Base-by-base conservation (phyloP, 2,888 invertebrate genomes). In the Caenorhabditis sp. region DNA sequence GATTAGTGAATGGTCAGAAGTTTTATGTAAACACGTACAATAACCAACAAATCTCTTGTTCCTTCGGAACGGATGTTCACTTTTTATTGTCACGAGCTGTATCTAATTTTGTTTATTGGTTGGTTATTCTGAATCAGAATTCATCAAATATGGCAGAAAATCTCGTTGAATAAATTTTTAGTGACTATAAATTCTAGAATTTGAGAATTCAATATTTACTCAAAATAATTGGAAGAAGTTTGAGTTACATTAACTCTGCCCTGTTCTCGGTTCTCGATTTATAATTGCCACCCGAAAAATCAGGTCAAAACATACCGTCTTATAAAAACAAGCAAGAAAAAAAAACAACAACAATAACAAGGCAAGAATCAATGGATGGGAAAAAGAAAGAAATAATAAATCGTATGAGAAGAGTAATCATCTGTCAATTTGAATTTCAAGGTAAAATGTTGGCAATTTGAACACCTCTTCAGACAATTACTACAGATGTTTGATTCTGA, bases 1-100 rank as follows among this genome's bases (percentile, higher is more conserved):
- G 43, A 43, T 43, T 43, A 43, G 43, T 43, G 43, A 43, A 43
- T 43, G 43, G 43, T 43, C 43, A 43, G 43, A 43, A 43, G 43
- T 43, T 43, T 43, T 43, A 14, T 43, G 43, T 43, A 43, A 43
- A 43, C 43, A 43, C 14, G 7, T 31, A 31, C 31, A 31, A 31
- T 10, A 31, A 31, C 31, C 31, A 31, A 31, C 31, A 31, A 31
- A 31, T 31, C 31, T 31, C 31, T 31, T 10, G 31, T 31, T 31
- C 31, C 43, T 10, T 43, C 17, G 43, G 43, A 43, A 43, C 43
- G 43, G 43, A 43, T 43, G 43, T 43, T 43, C 43, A 43, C 10
- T 31, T 31, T 31, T 31, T 31, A 43, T 43, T 7, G 43, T 43
- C 43, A 43, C 43, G 43, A 43, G 31, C 31, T 31, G 4, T 10